Percentiles rank a stretch among this genome's conserved stretches.
Conservation (phyloP, 2,113 vertebrate genomes). For the Vulpes lagopus region DNA sequence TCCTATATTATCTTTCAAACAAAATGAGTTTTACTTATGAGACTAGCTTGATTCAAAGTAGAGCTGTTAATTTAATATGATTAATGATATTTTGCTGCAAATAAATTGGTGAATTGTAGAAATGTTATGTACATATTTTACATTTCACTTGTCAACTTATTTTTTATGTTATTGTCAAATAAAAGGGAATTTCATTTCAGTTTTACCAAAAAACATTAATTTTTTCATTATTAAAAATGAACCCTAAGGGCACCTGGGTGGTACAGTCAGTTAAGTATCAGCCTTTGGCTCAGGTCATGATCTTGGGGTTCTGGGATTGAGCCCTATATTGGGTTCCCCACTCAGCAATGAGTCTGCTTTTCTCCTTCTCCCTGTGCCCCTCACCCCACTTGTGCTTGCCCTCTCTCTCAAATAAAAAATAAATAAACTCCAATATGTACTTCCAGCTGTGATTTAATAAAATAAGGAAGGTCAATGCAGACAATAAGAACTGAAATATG, state of each 20-base stretch:
- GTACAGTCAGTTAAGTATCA: background rate
- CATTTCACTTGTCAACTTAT: background rate
- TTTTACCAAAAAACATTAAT: background rate
- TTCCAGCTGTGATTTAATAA: background rate
- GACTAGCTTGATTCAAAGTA: background rate
- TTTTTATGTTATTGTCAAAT: constrained; percentile 14
- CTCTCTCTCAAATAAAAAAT: background rate
- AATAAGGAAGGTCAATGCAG: background rate
- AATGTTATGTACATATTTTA: background rate
- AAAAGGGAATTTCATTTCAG: background rate
- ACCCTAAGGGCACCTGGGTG: background rate
- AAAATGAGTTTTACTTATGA: background rate
- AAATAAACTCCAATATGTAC: background rate
- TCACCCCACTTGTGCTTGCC: background rate
- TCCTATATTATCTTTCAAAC: background rate
- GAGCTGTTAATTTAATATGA: background rate
- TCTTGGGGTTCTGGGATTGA: background rate
- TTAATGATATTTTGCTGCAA: constrained; percentile 18
- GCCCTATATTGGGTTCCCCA: background rate
- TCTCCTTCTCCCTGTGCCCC: background rate
- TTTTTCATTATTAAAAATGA: background rate
- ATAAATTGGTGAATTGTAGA: background rate
- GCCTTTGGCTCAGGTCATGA: background rate
- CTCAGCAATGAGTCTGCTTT: background rate
- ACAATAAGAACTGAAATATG: background rate